Conservation (phyloP, 2,888 invertebrate species). For the Andrena praecox region DNA sequence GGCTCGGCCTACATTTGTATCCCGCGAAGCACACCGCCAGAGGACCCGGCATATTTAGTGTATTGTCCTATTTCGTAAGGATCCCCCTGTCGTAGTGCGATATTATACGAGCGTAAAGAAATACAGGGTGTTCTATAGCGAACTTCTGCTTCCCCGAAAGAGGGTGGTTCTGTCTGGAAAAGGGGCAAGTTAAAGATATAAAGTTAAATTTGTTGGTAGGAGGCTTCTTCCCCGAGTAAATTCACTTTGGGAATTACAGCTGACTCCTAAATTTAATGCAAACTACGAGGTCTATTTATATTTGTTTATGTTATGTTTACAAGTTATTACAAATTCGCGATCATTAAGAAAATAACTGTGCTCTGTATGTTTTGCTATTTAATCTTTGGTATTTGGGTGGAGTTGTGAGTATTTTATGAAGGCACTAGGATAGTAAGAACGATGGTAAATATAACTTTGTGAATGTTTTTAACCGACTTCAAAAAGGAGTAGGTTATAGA, state of each 20-base stretch:
- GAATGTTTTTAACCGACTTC: too few relatives aligned
- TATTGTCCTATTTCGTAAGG: constrained; percentile 78
- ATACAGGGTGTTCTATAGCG: constrained; percentile 26
- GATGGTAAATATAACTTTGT: too few relatives aligned
- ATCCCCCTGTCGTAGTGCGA: constrained; percentile 71
- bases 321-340: too few relatives aligned
- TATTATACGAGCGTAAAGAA: constrained; percentile 68
- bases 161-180: neutral
- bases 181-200: neutral
- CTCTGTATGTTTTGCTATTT: too few relatives aligned
- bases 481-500: too few relatives aligned
- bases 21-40: constrained; percentile 39
- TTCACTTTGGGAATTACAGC: neutral
- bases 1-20: constrained; percentile 66
- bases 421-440: too few relatives aligned
- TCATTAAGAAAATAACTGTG: too few relatives aligned
- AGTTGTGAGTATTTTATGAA: too few relatives aligned
- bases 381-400: too few relatives aligned
- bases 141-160: neutral
- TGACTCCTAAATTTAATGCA: too few relatives aligned
- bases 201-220: constrained; percentile 1
- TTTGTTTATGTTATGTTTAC: too few relatives aligned
- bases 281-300: too few relatives aligned
- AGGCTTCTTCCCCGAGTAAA: neutral
- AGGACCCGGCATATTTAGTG: constrained; percentile 75